Percentiles rank a stretch among this genome's conserved stretches.
phyloP scores from a whole-genome alignment of 2,888 invertebrate species.

The Opisthograptis luteolata region DNA sequence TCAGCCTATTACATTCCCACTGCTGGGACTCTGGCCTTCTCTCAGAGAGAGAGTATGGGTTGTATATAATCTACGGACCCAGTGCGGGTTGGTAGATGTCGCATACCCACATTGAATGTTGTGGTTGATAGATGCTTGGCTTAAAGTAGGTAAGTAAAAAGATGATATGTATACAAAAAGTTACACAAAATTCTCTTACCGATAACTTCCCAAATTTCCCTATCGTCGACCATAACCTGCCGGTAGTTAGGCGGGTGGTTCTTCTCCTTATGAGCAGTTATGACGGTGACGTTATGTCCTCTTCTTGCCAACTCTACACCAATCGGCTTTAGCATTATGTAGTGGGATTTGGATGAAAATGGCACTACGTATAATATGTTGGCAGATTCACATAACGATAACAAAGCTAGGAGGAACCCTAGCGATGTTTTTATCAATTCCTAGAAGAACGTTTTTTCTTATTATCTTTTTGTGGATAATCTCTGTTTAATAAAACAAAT shows the following conservation, averaged over 20 bases:
- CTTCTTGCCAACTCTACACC: constrained; percentile 76
- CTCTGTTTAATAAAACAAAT: too few relatives aligned
- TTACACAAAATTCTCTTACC: constrained; percentile 47
- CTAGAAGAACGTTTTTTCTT: constrained; percentile 8
- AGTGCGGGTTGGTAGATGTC: too few relatives aligned
- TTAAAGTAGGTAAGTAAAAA: neutral
- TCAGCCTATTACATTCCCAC: too few relatives aligned
- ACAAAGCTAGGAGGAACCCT: constrained; percentile 27
- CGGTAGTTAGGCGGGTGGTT: constrained; percentile 66
- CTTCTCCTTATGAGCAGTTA: constrained; percentile 64
- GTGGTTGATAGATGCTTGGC: too few relatives aligned
- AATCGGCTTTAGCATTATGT: constrained; percentile 71
- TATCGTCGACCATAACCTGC: constrained; percentile 63
- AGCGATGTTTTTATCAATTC: constrained; percentile 1
- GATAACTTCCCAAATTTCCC: constrained; percentile 69
- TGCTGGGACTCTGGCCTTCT: too few relatives aligned
- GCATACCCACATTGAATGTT: too few relatives aligned
- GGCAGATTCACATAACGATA: constrained; percentile 49
- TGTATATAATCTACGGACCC: too few relatives aligned
- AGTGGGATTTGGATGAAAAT: constrained; percentile 77
- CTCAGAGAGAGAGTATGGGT: too few relatives aligned
- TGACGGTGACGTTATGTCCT: constrained; percentile 81
- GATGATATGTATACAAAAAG: neutral
- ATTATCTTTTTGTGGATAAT: too few relatives aligned
- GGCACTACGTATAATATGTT: constrained; percentile 77